These are phyloP conservation scores for Morus bassanus DNA, from an alignment of 2,797 vertebrate species.

Conservation along the genomic window DNA sequence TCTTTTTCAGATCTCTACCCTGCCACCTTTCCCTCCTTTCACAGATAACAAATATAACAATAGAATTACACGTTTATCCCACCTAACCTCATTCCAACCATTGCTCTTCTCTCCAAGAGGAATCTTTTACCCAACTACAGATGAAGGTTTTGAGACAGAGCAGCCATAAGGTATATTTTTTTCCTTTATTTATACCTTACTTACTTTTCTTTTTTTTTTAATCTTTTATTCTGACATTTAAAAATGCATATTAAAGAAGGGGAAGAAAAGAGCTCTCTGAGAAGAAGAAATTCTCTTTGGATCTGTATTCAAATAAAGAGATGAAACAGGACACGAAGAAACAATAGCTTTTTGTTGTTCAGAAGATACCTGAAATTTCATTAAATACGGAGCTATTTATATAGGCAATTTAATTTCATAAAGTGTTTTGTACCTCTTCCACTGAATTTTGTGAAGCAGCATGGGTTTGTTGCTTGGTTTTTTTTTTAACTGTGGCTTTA, in stretches of 20 bases:
- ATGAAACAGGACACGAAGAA: neutral
- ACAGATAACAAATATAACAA: neutral
- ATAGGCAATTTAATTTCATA: neutral
- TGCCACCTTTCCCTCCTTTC: neutral
- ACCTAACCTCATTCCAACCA: neutral
- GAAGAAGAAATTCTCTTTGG: neutral
- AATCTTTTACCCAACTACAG: neutral
- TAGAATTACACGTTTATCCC: neutral
- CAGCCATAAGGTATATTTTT: neutral
- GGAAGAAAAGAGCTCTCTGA: neutral
- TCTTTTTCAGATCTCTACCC: neutral
- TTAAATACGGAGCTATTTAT: neutral
- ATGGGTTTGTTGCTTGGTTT: neutral
- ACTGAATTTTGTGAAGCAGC: neutral
- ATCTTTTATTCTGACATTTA: neutral
- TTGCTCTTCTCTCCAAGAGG: neutral
- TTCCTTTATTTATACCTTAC: neutral
- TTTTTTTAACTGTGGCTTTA: neutral
- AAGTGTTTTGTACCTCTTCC: neutral
- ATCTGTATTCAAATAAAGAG: neutral
- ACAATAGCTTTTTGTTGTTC: neutral
- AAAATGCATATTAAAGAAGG: neutral
- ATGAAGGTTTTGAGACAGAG: neutral
- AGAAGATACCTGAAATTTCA: neutral
- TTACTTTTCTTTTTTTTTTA: neutral